phyloP scores from a whole-genome alignment of 2,888 invertebrate genomes.

The Periphyllus acericola region DNA sequence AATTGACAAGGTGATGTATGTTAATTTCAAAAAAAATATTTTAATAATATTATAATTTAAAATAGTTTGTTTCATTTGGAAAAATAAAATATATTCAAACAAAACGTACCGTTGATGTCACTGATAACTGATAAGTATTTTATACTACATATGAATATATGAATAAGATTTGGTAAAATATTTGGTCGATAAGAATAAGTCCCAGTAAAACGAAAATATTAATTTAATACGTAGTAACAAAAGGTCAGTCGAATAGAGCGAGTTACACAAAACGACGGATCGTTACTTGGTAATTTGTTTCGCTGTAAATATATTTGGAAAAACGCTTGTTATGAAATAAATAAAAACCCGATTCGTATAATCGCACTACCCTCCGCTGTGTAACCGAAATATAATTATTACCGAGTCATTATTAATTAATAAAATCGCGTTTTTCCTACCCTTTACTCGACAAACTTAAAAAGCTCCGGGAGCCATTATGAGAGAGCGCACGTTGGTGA shows the following conservation, averaged over 20 bases:
- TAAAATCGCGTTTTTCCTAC: constrained; percentile 45
- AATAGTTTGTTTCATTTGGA: too few species aligned
- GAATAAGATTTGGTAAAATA: too few species aligned
- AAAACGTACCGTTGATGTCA: too few species aligned
- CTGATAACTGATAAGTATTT: too few species aligned
- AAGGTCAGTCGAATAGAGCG: background rate
- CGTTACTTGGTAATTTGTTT: background rate
- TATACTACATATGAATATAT: too few species aligned
- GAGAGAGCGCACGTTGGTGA: constrained; percentile 4
- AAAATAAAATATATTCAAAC: too few species aligned
- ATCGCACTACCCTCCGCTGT: background rate
- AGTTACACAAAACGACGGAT: background rate
- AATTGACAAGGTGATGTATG: too few species aligned
- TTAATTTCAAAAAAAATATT: too few species aligned
- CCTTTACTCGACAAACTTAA: constrained; percentile 25
- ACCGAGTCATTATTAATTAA: constrained; percentile 54
- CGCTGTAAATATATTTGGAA: background rate
- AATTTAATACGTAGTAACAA: background rate
- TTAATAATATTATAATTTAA: too few species aligned
- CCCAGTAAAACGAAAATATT: too few species aligned
- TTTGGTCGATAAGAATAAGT: too few species aligned
- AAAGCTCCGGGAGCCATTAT: constrained; percentile 48
- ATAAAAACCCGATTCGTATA: constrained; percentile 6
- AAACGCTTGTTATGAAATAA: constrained; percentile 18
- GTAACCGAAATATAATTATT: constrained; percentile 52